Conservation (phyloP, 2,113 vertebrate genomes). For the human region DNA sequence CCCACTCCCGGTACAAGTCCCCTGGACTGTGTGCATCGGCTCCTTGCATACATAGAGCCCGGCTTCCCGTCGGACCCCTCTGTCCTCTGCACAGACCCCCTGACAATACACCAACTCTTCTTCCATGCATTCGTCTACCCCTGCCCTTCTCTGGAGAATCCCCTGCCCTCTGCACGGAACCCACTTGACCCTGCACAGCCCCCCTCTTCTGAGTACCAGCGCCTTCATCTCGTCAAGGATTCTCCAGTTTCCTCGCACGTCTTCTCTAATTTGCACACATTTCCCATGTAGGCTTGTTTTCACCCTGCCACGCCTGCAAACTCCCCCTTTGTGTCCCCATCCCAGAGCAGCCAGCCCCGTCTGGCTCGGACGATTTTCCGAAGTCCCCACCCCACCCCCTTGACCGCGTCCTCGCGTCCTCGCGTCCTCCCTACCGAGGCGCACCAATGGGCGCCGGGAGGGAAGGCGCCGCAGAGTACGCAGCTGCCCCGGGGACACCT, state of each 20-base stretch:
- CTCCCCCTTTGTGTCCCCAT: conserved; percentile 30
- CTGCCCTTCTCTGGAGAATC: neutral
- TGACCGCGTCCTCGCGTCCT: neutral
- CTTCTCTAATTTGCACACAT: neutral
- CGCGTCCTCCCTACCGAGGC: neutral
- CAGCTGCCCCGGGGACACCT: neutral
- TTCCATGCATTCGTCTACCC: neutral
- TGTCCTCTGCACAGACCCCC: neutral
- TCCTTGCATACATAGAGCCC: neutral
- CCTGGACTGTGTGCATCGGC: neutral
- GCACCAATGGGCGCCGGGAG: neutral
- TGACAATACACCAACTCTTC: neutral
- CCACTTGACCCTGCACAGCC: neutral
- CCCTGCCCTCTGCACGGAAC: neutral
- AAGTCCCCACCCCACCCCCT: neutral
- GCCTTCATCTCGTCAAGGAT: neutral
- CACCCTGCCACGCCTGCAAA: neutral
- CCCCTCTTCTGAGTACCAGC: neutral
- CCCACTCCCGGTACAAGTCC: neutral
- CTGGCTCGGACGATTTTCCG: neutral
- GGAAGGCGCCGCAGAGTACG: neutral
- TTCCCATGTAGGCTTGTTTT: neutral
- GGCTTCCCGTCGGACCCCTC: neutral
- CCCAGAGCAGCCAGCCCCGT: neutral
- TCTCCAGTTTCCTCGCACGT: neutral